These are phyloP conservation scores for Diadegma fenestrale DNA, from an alignment of 2,888 invertebrate genomes.

Conservation along the genomic window DNA sequence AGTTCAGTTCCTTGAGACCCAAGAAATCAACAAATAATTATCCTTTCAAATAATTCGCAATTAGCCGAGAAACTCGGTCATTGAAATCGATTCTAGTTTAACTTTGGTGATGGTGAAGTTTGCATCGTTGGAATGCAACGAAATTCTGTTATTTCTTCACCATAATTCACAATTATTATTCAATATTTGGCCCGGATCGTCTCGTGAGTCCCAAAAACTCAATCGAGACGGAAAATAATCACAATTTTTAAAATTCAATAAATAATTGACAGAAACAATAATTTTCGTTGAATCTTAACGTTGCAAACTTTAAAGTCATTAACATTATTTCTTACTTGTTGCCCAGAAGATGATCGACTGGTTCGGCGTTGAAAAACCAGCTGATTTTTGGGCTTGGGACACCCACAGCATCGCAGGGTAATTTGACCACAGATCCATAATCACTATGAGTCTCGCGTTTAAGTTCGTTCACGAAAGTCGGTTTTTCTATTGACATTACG, in stretches of 20 bases:
- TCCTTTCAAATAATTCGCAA: not conserved
- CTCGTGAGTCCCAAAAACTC: too few species aligned
- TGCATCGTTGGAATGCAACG: too few species aligned
- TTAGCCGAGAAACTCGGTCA: not conserved
- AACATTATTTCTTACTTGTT: conserved; percentile 84
- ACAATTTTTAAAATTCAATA: too few species aligned
- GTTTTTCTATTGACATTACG: conserved; percentile 87
- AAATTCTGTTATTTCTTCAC: too few species aligned
- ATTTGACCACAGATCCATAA: conserved; percentile 91
- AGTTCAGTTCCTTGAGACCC: not conserved
- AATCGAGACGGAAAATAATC: too few species aligned
- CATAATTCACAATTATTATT: too few species aligned
- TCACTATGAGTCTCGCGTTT: conserved; percentile 94
- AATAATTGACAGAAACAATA: too few species aligned
- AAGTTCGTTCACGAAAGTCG: conserved; percentile 90
- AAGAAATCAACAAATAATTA: too few species aligned
- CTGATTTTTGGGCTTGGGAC: conserved; percentile 94
- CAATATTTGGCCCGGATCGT: too few species aligned
- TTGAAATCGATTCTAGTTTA: not conserved
- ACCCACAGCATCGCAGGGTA: conserved; percentile 95
- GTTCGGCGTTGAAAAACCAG: conserved; percentile 93
- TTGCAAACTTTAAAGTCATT: too few species aligned
- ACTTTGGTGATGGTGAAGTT: too few species aligned
- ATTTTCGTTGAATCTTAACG: too few species aligned
- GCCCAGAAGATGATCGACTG: conserved; percentile 85